Percentiles rank a stretch among this genome's conserved stretches.
Conservation (phyloP, 2,888 invertebrate genomes). For the Baronia brevicornis region DNA sequence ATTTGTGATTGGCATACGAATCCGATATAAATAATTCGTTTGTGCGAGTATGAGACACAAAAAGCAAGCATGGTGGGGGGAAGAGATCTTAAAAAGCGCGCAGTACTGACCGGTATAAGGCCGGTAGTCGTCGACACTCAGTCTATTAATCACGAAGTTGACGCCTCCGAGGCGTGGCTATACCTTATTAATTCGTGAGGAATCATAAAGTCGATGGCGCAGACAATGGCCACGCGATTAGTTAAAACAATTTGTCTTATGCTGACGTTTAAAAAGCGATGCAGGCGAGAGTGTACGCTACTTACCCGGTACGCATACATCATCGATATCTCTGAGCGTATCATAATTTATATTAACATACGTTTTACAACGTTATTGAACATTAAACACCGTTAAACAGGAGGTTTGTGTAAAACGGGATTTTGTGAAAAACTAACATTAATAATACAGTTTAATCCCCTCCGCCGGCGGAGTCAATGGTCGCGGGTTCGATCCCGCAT, state of each 20-base stretch:
- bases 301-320: conserved; percentile 19
- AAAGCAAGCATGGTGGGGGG: too few species aligned
- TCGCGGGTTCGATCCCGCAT: too few species aligned
- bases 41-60: conserved; percentile 45
- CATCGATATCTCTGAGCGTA: conserved; percentile 23
- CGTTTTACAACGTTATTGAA: conserved; percentile 15
- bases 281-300: conserved; percentile 11
- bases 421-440: conserved; percentile 1
- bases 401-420: conserved; percentile 8
- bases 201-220: conserved; percentile 57
- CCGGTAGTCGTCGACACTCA: conserved; percentile 57
- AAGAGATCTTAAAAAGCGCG: too few species aligned
- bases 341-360: conserved; percentile 27
- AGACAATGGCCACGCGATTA: conserved; percentile 37
- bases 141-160: conserved; percentile 64
- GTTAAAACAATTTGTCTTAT: conserved; percentile 30
- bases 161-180: conserved; percentile 69
- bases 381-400: conserved; percentile 11
- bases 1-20: conserved; percentile 34
- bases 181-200: conserved; percentile 63
- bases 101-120: conserved; percentile 45
- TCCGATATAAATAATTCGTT: conserved; percentile 50
- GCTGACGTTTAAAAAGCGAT: conserved; percentile 21
- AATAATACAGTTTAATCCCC: too few species aligned
- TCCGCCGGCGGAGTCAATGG: too few species aligned